Evolutionary conservation across 2,113 vertebrate genomes (phyloP).

Genomic region (Mus musculus): DNA sequence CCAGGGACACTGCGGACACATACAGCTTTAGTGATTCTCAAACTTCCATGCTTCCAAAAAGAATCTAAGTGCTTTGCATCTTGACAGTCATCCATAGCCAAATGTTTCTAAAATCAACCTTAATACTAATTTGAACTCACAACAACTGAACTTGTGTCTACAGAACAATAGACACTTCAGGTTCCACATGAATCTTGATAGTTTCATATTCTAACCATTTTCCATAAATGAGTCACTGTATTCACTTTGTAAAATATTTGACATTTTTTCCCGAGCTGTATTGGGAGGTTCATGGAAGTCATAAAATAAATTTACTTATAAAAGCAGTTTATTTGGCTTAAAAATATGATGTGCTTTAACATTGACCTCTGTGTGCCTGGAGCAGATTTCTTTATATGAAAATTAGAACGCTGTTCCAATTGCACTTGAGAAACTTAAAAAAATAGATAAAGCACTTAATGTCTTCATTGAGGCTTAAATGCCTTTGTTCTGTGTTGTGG

Average conservation of each 20-base stretch:
- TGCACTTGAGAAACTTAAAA: not conserved
- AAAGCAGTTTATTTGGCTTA: not conserved
- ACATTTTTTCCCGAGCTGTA: not conserved
- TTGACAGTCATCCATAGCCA: not conserved
- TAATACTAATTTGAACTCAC: not conserved
- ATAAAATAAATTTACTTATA: not conserved
- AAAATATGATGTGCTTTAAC: not conserved
- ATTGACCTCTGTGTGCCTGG: not conserved
- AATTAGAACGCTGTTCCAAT: not conserved
- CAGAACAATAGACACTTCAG: not conserved
- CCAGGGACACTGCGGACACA: too few relatives aligned
- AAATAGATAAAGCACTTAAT: not conserved
- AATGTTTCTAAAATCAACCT: not conserved
- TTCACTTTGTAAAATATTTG: not conserved
- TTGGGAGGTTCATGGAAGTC: not conserved
- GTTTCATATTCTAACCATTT: not conserved
- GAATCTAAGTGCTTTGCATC: not conserved
- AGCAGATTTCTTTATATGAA: not conserved
- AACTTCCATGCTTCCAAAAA: not conserved
- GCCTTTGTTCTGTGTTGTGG: not conserved
- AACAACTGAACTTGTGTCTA: not conserved
- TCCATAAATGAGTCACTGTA: not conserved
- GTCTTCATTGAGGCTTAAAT: not conserved
- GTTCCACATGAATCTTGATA: not conserved
- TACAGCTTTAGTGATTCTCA: not conserved